Base-by-base conservation (phyloP, 2,113 vertebrate genomes). In the Oriolus oriolus region DNA sequence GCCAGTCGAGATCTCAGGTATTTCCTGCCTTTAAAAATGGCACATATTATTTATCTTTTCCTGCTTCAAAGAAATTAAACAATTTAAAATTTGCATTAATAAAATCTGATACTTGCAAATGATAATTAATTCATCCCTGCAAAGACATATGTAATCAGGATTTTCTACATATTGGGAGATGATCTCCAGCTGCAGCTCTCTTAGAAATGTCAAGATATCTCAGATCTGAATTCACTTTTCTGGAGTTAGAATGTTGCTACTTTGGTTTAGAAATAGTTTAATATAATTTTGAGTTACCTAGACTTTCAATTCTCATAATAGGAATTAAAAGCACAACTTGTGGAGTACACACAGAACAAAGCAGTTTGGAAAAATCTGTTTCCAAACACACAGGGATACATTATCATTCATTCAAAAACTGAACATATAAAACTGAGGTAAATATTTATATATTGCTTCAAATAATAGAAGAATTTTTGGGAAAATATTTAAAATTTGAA, bases 81-180 rank as follows among this genome's bases (percentile, higher is more conserved):
- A 15, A 76, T 65, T 91, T 76, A 42, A 91, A 91, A 37, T 52
- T 63, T 86, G 63, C 57, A 87, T 90, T 78, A 85, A 95, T 75
- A 95, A 90, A 95, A 92, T 53, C 23, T 92, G 65, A 96, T 97
- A 96, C 57, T 90, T 87, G 91, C 86, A 93, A 61, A 66, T 44
- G 23, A 73, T 86, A 94, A 92, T 90, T 97, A 93, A 96, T 95
- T 95, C 88, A 95, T 95, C 89, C 95, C 85, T 88, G 79, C 68
- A 96, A 92, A 96, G 82, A 88, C 63, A 87, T 64, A 93, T 92
- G 97, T 97, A 97, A 97, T 77, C 90, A 77, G 90, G 89, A 90
- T 95, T 82, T 97, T 83, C 94, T 93, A 59, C 63, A 93, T 77
- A 82, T 56, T 63, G 92, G 84, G 87, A 93, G 59, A 93, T 92